Base-by-base conservation (phyloP, 2,888 invertebrate species). In the Pelosia muscerda region DNA sequence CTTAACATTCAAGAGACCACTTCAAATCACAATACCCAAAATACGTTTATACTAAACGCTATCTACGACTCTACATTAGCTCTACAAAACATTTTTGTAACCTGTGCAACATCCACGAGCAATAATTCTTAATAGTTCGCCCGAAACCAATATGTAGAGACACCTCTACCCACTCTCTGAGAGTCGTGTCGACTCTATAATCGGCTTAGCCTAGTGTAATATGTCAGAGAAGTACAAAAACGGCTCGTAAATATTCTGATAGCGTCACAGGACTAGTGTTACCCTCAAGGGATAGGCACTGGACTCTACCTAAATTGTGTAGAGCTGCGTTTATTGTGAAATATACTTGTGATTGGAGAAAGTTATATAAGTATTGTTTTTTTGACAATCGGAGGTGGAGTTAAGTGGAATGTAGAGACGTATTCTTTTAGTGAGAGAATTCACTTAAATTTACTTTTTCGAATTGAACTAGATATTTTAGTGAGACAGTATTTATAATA, bases 141-240 rank as follows among this genome's bases (percentile, higher is more conserved):
- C 19, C 15, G 56, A 60, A 71, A 65, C 60, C 49, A 60, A 61
- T 60, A 63, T 49, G 31, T 67, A 63, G 58, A 67, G 67, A n/a
- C 31, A 54, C 38, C 66, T 62, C 57, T 54, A 42, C 42, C 31
- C 53, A 63, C 64, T 69, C 63, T 25, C 2, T 25, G 31, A 13
- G 61, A 61, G 25, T 62, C 66, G 63, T 64, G 68, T 65, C 42
- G 65, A 60, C 66, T 66, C 67, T 58, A 75, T 77, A 72, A 78
- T 70, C 68, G 66, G 34, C 31, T 69, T 75, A 79, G 63, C 66
- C 65, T 59, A 71, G 58, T 79, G 75, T 79, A 77, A 74, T 79
- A 72, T 71, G 69, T 77, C 69, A 70, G 60, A 34, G 63, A 23
- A 69, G 10, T 34, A 59, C 71, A 68, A 70, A 74, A 71, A 61